Evolutionary conservation across 2,797 vertebrate species (phyloP), one percentile per base, ranked within the genome.

Genomic region (Nyctibius grandis): DNA sequence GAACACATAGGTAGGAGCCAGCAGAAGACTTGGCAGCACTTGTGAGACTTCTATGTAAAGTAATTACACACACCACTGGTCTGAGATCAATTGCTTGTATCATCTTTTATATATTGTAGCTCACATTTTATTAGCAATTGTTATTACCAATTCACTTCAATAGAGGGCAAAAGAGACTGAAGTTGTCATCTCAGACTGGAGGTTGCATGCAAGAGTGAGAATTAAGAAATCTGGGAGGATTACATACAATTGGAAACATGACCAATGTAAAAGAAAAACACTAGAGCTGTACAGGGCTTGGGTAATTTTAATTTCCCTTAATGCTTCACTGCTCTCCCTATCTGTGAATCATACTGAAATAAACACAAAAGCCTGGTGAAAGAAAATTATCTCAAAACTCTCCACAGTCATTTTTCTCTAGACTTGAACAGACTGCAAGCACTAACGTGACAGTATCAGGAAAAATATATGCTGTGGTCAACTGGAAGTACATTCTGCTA

Each of bases 101-200:
- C 86, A 63, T 91, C 53, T 75, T 93, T 88, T 64, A 72, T 72
- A 75, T 57, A 45, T n/a, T 79, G 63, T 54, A 94, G 78, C 50
- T 90, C 91, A 51, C 42, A 44, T 95, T 96, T 97, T 70, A 79
- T 93, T 89, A 51, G 63, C 75, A 87, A 95, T 89, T 97, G 96
- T 95, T 97, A 92, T 97, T 97, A 97, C 97, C 92, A 84, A 38
- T 85, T 92, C 80, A 93, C 80, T 96, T 97, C 97, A 97, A 95
- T 45, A 97, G 97, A 97, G 97, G 97, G 97, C 97, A 98, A 98
- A 95, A 97, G 96, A 98, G 96, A 97, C 96, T 96, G 91, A 95
- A 93, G 73, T 82, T 96, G 93, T 93, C 90, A 88, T 95, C 91
- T 96, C 88, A 72, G 53, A 21, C 50, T 53, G 59, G 51, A 93